Evolutionary conservation across 2,888 invertebrate genomes (phyloP).

Genomic region (Limnephilus marmoratus): DNA sequence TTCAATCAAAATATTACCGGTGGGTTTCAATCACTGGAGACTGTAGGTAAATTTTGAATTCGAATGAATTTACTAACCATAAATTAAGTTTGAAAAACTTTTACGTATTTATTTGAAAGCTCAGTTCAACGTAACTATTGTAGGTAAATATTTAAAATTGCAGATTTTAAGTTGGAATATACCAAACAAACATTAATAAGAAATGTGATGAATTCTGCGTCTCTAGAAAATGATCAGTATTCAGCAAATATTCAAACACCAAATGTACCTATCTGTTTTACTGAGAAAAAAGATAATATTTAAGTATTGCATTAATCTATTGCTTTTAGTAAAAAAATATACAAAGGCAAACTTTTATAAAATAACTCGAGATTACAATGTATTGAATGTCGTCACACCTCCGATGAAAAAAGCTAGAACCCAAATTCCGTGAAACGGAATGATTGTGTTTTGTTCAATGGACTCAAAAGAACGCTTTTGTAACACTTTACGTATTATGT

Average conservation of each 20-base stretch:
- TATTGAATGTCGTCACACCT: neutral
- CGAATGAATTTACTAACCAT: neutral
- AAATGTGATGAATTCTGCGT: neutral
- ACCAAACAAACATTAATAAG: too few species aligned
- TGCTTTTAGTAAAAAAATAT: neutral
- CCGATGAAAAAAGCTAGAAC: neutral
- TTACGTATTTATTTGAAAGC: too few species aligned
- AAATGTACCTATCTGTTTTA: too few species aligned
- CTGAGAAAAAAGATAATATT: too few species aligned
- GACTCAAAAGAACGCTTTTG: neutral
- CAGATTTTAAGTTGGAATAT: too few species aligned
- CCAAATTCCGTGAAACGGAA: slow-evolving; percentile 11
- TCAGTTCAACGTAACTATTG: neutral
- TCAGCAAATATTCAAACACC: too few species aligned
- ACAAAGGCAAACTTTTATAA: neutral
- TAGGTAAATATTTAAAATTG: too few species aligned
- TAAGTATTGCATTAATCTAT: neutral
- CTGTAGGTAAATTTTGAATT: neutral
- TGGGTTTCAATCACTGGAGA: neutral
- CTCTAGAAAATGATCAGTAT: neutral
- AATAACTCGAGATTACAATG: neutral
- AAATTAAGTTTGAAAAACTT: neutral
- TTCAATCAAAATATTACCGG: neutral
- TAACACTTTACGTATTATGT: neutral
- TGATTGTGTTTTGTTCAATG: neutral